These are phyloP conservation scores for Arizona elegans DNA, from an alignment of 2,113 vertebrate genomes.

Conservation along the genomic window DNA sequence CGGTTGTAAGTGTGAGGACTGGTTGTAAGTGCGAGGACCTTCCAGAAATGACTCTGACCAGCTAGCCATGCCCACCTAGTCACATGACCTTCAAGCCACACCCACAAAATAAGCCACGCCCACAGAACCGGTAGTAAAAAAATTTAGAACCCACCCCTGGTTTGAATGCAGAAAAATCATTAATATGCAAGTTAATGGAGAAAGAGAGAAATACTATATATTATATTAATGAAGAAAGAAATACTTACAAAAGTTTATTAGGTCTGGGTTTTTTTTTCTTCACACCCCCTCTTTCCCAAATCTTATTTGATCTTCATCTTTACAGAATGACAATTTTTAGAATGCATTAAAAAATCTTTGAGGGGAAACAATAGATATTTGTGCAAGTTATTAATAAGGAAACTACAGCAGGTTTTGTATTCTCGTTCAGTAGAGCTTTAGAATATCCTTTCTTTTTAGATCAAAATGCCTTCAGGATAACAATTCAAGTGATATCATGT, in stretches of 20 bases:
- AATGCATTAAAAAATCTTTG: neutral
- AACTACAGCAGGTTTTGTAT: neutral
- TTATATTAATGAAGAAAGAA: neutral
- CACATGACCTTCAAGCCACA: too few relatives aligned
- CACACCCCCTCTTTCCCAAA: neutral
- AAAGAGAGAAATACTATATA: neutral
- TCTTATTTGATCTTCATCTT: neutral
- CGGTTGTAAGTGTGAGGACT: too few relatives aligned
- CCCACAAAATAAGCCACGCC: too few relatives aligned
- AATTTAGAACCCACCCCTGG: too few relatives aligned
- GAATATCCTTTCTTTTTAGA: neutral
- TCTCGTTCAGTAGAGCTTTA: neutral
- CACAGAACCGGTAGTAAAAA: too few relatives aligned
- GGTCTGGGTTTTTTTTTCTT: neutral
- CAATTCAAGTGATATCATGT: slow-evolving; percentile 21
- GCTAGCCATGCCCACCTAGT: too few relatives aligned
- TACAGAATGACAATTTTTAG: neutral
- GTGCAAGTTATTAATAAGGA: slow-evolving; percentile 14
- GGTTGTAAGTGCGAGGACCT: too few relatives aligned
- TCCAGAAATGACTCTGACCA: too few relatives aligned
- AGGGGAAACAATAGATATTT: slow-evolving; percentile 6
- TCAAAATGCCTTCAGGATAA: neutral
- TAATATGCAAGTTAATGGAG: neutral
- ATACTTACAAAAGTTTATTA: neutral
- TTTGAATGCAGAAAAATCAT: neutral